Conservation (phyloP, 2,888 invertebrate species). For the Azorinus chamasolen region DNA sequence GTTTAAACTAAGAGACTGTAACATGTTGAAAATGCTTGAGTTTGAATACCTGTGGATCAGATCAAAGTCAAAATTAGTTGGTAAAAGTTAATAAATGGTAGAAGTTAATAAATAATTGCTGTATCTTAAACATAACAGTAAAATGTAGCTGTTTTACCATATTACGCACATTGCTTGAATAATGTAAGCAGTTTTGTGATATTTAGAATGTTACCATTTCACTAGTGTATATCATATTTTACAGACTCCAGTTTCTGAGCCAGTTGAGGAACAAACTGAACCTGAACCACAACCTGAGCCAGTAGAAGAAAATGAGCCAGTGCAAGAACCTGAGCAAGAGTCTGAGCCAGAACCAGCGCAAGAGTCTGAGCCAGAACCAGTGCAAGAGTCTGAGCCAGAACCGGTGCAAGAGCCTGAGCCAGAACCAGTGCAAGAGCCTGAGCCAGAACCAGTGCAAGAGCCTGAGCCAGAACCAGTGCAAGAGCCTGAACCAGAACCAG, state of each 20-base stretch:
- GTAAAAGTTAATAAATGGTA: too few relatives aligned
- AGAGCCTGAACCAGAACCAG: background rate
- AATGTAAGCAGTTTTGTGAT: too few relatives aligned
- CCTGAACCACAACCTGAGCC: constrained; percentile 41
- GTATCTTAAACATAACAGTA: too few relatives aligned
- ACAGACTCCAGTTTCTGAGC: constrained; percentile 14
- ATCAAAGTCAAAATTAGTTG: too few relatives aligned
- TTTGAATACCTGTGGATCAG: too few relatives aligned
- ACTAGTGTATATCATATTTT: too few relatives aligned
- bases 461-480: constrained; percentile 33
- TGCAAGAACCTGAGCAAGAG: background rate
- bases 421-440: constrained; percentile 13
- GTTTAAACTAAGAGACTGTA: too few relatives aligned
- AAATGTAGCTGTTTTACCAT: too few relatives aligned
- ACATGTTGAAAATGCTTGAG: too few relatives aligned
- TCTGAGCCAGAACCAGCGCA: constrained; percentile 6
- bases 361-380: constrained; percentile 4
- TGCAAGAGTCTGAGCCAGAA: constrained; percentile 22
- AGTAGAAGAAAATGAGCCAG: background rate
- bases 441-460: constrained; percentile 21
- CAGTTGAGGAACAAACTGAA: constrained; percentile 21
- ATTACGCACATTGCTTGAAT: too few relatives aligned
- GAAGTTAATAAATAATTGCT: too few relatives aligned
- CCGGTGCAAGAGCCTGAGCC: constrained; percentile 24
- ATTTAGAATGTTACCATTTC: too few relatives aligned